These are phyloP conservation scores for Notospermus geniculatus DNA, from an alignment of 1,140 invertebrate genomes.

Conservation along the genomic window DNA sequence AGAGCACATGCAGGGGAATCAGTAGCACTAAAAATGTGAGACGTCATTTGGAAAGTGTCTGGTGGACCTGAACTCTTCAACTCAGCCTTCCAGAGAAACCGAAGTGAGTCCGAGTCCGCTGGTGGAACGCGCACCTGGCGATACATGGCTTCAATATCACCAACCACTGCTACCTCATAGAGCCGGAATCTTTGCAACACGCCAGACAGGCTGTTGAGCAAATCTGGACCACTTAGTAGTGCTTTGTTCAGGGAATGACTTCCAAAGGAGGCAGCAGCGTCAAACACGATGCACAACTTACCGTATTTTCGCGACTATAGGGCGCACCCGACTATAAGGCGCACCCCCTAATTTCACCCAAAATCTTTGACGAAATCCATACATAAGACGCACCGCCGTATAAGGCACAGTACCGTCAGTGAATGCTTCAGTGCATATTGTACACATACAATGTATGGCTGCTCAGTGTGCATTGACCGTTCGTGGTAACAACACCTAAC, in stretches of 20 bases:
- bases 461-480: no score
- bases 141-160: conserved; percentile 28
- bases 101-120: conserved; percentile 15
- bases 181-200: conserved; percentile 29
- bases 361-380: no score
- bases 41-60: conserved; percentile 21
- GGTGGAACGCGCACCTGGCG: conserved; percentile 21
- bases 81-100: conserved; percentile 24
- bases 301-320: no score
- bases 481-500: no score
- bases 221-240: conserved; percentile 39
- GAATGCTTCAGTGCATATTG: no score
- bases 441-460: no score
- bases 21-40: conserved; percentile 25
- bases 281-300: conserved; percentile 28
- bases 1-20: no score
- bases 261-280: conserved; percentile 20
- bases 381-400: no score
- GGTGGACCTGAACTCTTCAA: conserved; percentile 3
- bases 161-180: conserved; percentile 25
- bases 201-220: conserved; percentile 40
- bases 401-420: no score
- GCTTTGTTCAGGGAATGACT: conserved; percentile 34
- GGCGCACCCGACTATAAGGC: no score
- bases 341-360: no score